These are phyloP conservation scores for Martes flavigula DNA, from an alignment of 2,797 vertebrate genomes.

Conservation along the genomic window DNA sequence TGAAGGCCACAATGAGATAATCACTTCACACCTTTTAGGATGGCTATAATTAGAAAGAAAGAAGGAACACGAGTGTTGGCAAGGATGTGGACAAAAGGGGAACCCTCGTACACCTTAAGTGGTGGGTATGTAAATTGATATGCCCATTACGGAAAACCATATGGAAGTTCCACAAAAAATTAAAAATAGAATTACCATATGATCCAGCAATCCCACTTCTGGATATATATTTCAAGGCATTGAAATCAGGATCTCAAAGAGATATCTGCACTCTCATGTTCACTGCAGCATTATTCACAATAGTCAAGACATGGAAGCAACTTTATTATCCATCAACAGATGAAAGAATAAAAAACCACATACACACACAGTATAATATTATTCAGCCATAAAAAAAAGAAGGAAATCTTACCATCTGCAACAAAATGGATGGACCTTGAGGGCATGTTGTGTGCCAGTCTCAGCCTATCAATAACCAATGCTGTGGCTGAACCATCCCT, in stretches of 20 bases:
- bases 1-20: not conserved
- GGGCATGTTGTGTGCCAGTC: not conserved
- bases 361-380: not conserved
- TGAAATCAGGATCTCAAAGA: not conserved
- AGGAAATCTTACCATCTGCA: not conserved
- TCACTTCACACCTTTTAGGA: not conserved
- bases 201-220: not conserved
- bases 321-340: not conserved
- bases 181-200: not conserved
- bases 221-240: not conserved
- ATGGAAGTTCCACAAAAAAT: not conserved
- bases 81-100: not conserved
- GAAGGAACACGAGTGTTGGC: not conserved
- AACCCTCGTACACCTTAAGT: not conserved
- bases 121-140: not conserved
- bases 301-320: not conserved
- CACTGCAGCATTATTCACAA: not conserved
- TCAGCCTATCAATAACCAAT: not conserved
- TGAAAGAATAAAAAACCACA: not conserved
- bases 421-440: not conserved
- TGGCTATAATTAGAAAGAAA: not conserved
- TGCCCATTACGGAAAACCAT: not conserved
- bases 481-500: not conserved
- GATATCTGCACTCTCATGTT: not conserved
- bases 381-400: not conserved